A percentile compares a stretch with the other conserved stretches of the same genome.
phyloP scores from a whole-genome alignment of 2,888 invertebrate species.

The Lamellibrachia columna region DNA sequence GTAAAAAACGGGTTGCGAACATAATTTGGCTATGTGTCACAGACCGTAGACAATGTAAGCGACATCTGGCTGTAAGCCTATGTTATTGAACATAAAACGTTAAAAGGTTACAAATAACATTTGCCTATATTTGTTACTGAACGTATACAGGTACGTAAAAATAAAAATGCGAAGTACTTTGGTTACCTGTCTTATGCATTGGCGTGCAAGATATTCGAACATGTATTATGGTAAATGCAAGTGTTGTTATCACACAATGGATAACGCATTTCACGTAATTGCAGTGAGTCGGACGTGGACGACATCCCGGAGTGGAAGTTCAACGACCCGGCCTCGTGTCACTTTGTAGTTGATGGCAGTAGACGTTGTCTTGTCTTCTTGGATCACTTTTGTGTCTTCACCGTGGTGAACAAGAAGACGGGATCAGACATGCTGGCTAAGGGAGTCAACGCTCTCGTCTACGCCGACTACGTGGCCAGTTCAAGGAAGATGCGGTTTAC shows the following conservation, averaged over 20 bases:
- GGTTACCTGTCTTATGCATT: too few relatives aligned
- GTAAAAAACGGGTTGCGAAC: too few relatives aligned
- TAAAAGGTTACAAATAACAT: neutral
- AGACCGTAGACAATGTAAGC: too few relatives aligned
- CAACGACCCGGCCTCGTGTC: neutral
- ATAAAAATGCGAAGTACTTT: neutral
- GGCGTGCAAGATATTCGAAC: too few relatives aligned
- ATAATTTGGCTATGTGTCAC: too few relatives aligned
- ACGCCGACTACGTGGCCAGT: neutral
- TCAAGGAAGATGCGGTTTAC: neutral
- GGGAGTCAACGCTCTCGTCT: neutral
- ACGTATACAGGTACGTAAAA: neutral
- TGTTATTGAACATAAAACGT: too few relatives aligned
- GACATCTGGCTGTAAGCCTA: too few relatives aligned
- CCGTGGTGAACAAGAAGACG: neutral
- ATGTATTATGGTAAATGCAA: neutral
- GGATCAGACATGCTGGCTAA: conserved; percentile 2
- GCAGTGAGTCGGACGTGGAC: neutral
- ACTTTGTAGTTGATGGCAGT: neutral
- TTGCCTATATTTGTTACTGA: neutral
- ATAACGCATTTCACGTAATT: neutral
- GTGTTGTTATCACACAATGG: neutral
- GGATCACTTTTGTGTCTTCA: conserved; percentile 11
- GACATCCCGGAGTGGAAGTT: neutral
- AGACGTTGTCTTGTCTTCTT: conserved; percentile 5